phyloP scores from a whole-genome alignment of 2,113 vertebrate species.

The Salvelinus alpinus region DNA sequence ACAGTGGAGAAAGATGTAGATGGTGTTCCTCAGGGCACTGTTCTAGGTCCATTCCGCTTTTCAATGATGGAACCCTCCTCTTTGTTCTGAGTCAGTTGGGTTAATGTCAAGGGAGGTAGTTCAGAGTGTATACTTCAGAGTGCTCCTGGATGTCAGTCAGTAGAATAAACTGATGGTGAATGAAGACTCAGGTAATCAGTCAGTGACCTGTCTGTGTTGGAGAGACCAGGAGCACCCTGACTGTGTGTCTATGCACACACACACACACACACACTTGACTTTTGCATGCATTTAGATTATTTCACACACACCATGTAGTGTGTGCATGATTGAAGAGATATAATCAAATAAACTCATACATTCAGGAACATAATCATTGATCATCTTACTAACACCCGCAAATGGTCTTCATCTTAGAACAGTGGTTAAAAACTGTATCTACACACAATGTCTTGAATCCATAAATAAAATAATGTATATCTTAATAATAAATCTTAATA shows the following conservation, averaged over 20 bases:
- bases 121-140: background rate
- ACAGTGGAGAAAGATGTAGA: background rate
- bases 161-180: slow-evolving; percentile 38
- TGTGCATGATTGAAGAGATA: too few species aligned
- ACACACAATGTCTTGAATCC: too few species aligned
- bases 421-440: too few species aligned
- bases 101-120: slow-evolving; percentile 6
- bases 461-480: too few species aligned
- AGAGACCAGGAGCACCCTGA: slow-evolving; percentile 35
- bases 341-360: too few species aligned
- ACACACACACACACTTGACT: background rate
- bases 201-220: slow-evolving; percentile 55
- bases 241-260: background rate
- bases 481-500: too few species aligned
- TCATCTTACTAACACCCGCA: too few species aligned
- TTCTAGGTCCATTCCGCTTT: background rate
- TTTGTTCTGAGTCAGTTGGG: background rate
- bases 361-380: too few species aligned
- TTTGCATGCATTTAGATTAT: too few species aligned
- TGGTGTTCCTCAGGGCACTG: background rate
- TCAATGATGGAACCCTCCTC: background rate
- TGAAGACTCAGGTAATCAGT: slow-evolving; percentile 58
- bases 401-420: too few species aligned
- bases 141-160: slow-evolving; percentile 22
- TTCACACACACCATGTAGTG: too few species aligned